Base-by-base conservation (phyloP, 2,797 vertebrate species). In the Tinamus major region DNA sequence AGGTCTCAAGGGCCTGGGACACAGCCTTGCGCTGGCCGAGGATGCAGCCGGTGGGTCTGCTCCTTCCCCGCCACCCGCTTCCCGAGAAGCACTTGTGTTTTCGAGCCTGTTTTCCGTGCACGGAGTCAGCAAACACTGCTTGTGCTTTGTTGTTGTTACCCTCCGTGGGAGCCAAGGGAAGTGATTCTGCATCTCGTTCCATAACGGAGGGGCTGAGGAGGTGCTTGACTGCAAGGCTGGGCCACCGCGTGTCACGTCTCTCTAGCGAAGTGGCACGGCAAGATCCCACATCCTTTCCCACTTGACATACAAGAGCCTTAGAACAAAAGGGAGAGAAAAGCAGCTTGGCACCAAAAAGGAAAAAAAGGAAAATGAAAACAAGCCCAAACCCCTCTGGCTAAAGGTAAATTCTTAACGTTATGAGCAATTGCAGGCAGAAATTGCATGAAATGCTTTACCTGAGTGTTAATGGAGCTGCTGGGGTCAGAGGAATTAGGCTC, bases 241-340 rank as follows among this genome's bases (percentile, higher is more conserved):
- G 82, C 64, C 84, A 67, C 15, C 85, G 85, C 21, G 1, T 81
- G 79, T 89, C 87, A 91, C 94, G 91, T 94, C 93, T 84, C 79
- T 81, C 95, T 93, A 35, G 51, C 95, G 76, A 95, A 95, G 92
- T 92, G 94, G 82, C 70, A 92, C 94, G 92, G 93, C 94, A 90
- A 87, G 93, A 87, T 95, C 80, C 20, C 31, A 92, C 83, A 91
- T 94, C 83, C 94, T 90, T 94, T 94, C 91, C 85, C 91, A 90
- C 91, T 96, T 95, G 77, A 87, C 49, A 53, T 88, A 91, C 64
- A 64, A 96, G 85, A 94, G 91, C 79, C 44, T 91, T 89, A 88
- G 94, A 95, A 92, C 91, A 95, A 96, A 96, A 88, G 89, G 92
- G 87, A 95, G 74, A 61, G 91, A 80, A 93, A 81, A 90, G 74